Evolutionary conservation across 2,888 invertebrate species (phyloP), one percentile per base, ranked within the genome.

Genomic region (Thysanoteuthis rhombus): DNA sequence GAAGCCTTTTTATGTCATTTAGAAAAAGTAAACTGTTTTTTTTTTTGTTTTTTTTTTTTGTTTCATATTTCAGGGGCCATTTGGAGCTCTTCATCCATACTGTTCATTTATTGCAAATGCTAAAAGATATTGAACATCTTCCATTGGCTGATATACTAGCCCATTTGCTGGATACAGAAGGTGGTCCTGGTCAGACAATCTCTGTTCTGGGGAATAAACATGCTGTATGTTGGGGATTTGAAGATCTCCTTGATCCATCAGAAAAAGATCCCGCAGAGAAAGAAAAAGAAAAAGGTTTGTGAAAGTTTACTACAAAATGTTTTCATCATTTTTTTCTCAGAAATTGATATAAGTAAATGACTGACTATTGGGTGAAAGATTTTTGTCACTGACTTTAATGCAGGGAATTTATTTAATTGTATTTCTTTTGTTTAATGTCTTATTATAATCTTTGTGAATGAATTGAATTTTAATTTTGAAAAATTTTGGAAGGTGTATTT

Each of bases 191-290:
- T 5, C 97, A 96, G 94, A 95, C 95, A 16, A 95, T 96, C 28
- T 95, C 95, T 32, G 93, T 96, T 16, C 93, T 96, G 40, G 96
- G 96, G 45, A 95, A 94, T 94, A 96, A 96, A 94, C 96, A 97
- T 95, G 94, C 96, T 25, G 95, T 96, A 32, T 96, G 96, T 93
- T 97, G 97, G 97, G 96, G 96, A 12, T 95, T 96, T 94, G 97
- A 97, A 93, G 97, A 97, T 94, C 94, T 96, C 93, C 95, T 97
- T 10, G 95, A 95, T 91, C 39, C 94, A 36, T 92, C 94, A 25
- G 96, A 96, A 93, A 96, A 96, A 92, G 96, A 95, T 16, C 75
- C 75, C 1, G 94, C 95, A 28, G 94, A 94, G 25, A 95, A 95
- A 94, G 96, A 95, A n/a, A 95, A 95, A 92, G 95, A 95, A 32